Evolutionary conservation across 1,140 invertebrate genomes (phyloP).

Genomic region (Nasonia giraulti): DNA sequence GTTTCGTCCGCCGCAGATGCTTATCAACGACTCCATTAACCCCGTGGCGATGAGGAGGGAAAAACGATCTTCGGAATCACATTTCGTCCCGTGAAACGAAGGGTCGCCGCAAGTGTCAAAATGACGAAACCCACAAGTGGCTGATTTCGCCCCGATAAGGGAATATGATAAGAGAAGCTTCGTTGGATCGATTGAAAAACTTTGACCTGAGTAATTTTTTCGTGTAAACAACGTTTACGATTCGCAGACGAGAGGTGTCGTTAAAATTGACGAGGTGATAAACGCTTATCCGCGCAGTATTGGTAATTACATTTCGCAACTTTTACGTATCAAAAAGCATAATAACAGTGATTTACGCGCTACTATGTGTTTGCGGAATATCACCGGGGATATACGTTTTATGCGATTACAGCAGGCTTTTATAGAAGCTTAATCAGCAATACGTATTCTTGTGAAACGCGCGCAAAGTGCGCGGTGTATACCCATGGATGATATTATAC

Average conservation of each 20-base stretch:
- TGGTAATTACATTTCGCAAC: neutral
- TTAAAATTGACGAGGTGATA: neutral
- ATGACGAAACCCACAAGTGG: conserved; percentile 3
- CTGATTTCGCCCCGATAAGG: neutral
- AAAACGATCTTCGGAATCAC: neutral
- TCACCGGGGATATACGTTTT: neutral
- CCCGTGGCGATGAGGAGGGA: neutral
- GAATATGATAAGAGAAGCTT: neutral
- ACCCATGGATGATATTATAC: conserved; percentile 11
- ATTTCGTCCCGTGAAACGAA: neutral
- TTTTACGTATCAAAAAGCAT: neutral
- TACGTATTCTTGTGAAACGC: neutral
- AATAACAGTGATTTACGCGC: too few relatives aligned
- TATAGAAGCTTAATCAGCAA: neutral
- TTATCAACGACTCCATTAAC: neutral
- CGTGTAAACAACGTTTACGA: neutral
- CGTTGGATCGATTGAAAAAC: too few relatives aligned
- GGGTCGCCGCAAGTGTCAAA: neutral
- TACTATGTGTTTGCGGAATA: neutral
- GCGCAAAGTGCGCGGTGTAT: neutral
- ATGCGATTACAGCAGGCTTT: neutral
- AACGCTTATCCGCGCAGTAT: neutral
- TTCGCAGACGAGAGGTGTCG: neutral
- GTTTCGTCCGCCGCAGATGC: neutral
- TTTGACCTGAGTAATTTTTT: neutral